Base-by-base conservation (phyloP, 2,113 vertebrate genomes). In the Osmerus eperlanus region DNA sequence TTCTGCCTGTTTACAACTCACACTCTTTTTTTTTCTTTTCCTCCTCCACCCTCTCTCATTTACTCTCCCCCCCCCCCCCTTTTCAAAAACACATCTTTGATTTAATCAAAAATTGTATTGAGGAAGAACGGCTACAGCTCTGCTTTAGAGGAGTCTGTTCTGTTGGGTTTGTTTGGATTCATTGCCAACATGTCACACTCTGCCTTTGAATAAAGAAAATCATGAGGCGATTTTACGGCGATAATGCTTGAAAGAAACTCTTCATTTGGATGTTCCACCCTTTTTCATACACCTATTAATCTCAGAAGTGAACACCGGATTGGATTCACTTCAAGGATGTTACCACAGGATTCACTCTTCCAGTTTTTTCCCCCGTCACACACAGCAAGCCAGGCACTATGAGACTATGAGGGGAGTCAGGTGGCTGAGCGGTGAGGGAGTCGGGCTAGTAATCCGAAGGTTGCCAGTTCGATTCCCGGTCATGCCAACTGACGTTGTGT, bases 21-120 rank as follows among this genome's bases (percentile, higher is more conserved):
- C 76, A 63, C 9, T 54, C 93, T 89, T 85, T 91, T 59, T 92
- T 85, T 91, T 92, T 59, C 60, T 54, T 13, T 69, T 63, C 52
- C 52, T 71, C 29, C 65, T 71, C 73, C 59, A 71, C 63, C 59
- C 68, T 28, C 71, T 75, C 68, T 64, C 68, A 25, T 56, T 67
- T 63, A 23, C 19, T 62, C 15, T 51, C 41, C 18, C 53, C 15
- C 41, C 41, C 18, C 53, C 11, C 41, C 19, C 25, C 63, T 61
- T 64, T 65, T 18, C 16, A 56, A 75, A 65, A 92, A 89, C 74
- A 73, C 85, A 80, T 88, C 89, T 95, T 94, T 95, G 92, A 94
- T 95, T 93, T 93, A 93, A 95, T 91, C 92, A 90, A 91, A 91
- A 92, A 93, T 91, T 94, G 91, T 93, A 93, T 93, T 93, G 92